Conservation (phyloP, 2,113 vertebrate species). For the Psilopogon haemacephalus region DNA sequence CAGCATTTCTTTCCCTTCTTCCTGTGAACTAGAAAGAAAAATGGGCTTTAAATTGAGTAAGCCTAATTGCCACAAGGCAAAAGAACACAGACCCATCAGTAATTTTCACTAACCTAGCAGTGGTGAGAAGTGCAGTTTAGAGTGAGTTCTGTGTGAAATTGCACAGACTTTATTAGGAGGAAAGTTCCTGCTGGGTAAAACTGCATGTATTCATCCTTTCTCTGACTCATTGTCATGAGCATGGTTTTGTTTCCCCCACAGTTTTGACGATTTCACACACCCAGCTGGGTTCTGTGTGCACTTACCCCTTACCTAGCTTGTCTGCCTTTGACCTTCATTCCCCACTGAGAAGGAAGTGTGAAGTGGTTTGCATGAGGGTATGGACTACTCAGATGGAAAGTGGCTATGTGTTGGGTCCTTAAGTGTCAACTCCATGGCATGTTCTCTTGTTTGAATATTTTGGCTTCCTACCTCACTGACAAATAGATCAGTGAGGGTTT, state of each 20-base stretch:
- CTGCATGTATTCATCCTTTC: neutral
- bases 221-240: neutral
- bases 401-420: rapidly evolving
- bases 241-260: neutral
- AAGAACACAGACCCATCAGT: neutral
- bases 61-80: neutral
- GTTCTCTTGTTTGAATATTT: neutral
- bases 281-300: neutral
- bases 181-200: neutral
- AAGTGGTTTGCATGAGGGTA: neutral
- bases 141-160: neutral
- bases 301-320: rapidly evolving
- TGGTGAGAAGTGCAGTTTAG: neutral
- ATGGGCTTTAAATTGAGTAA: neutral
- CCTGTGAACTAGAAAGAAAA: constrained; percentile 4
- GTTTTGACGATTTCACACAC: neutral
- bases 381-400: neutral
- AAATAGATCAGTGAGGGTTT: neutral
- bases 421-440: neutral
- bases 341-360: too few relatives aligned
- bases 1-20: neutral
- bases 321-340: neutral
- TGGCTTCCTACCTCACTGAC: neutral
- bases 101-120: neutral
- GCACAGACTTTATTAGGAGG: constrained; percentile 17